Evolutionary conservation across 2,888 invertebrate species (phyloP), one percentile per base, ranked within the genome.

Genomic region (Diarsia mendica): DNA sequence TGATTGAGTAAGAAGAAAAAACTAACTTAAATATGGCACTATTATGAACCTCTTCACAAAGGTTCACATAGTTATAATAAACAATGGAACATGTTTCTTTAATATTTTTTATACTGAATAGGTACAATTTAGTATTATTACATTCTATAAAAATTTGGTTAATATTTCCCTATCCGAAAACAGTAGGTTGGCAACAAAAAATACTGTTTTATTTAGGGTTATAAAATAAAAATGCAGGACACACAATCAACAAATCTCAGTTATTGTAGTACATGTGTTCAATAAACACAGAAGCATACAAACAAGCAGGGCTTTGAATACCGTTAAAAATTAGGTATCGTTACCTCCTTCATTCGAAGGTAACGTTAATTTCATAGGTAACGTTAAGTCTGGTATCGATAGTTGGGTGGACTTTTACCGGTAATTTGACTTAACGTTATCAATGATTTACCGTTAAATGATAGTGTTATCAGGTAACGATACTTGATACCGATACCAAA

Each of bases 231-330:
- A 18, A 46, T 18, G 8, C 18, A 23, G 2, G 20, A 49, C 10
- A 1, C 8, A 20, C 11, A n/a, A 20, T 49, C 18, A 20, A 13
- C n/a, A 63, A 63, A 44, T 63, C 8, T 23, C 44, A 63, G 8
- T n/a, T 63, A 15, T 63, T 63, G n/a, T 11, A 63, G 63, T 44
- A 44, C 3, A 63, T 77, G 18, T 65, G 11, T 44, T n/a, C 11
- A 39, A 53, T 49, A 44, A 44, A 55, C 20, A 67, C 33, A 44
- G 33, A 49, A 46, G 18, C 49, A 60, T 73, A 46, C 5, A 58
- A 49, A 46, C 5, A 58, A 49, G 18, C 51, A 61, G 20, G 23
- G 18, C 55, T 65, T 39, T n/a, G n/a, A n/a, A n/a, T n/a, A n/a
- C n/a, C n/a, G n/a, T n/a, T n/a, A n/a, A n/a, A n/a, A n/a, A n/a